These are phyloP conservation scores for Telenomus remus DNA, from an alignment of 1,140 invertebrate genomes.

Conservation along the genomic window DNA sequence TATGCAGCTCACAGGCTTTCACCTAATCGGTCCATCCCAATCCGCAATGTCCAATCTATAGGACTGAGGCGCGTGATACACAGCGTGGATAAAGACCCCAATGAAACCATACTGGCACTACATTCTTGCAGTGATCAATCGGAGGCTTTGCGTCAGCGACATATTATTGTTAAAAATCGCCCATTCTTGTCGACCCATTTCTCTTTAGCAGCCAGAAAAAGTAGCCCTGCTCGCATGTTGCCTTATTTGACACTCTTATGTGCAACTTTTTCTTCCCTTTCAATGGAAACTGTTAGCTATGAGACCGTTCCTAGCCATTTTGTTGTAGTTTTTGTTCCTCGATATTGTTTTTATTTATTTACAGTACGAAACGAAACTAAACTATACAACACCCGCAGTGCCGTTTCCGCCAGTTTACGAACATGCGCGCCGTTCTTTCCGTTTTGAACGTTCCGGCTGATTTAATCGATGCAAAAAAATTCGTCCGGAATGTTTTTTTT, in stretches of 20 bases:
- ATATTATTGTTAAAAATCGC: slow-evolving; percentile 45
- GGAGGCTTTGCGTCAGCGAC: slow-evolving; percentile 31
- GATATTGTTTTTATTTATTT: slow-evolving; percentile 4
- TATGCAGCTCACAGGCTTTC: slow-evolving; percentile 19
- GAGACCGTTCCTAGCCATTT: slow-evolving; percentile 1
- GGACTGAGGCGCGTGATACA: slow-evolving; percentile 30
- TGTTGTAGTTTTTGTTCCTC: slow-evolving; percentile 7
- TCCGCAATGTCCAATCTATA: slow-evolving; percentile 27
- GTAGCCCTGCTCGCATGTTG: slow-evolving; percentile 26
- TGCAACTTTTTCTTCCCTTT: slow-evolving; percentile 15
- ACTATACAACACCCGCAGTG: slow-evolving; percentile 14
- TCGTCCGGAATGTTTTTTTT: too few species aligned
- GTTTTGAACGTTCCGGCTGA: background rate
- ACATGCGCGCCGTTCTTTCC: slow-evolving; percentile 5
- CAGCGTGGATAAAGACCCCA: slow-evolving; percentile 32
- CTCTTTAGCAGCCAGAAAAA: slow-evolving; percentile 19
- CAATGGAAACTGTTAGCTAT: slow-evolving; percentile 41
- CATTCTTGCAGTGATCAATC: slow-evolving; percentile 35
- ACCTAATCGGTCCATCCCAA: slow-evolving; percentile 38
- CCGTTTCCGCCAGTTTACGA: slow-evolving; percentile 34
- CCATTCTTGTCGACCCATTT: slow-evolving; percentile 30
- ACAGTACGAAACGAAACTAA: background rate
- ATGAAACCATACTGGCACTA: slow-evolving; percentile 24
- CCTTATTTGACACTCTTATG: slow-evolving; percentile 12
- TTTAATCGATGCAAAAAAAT: too few species aligned